Evolutionary conservation across 2,888 invertebrate genomes (phyloP), one percentile per base, ranked within the genome.

Genomic region (Fragum sueziense): DNA sequence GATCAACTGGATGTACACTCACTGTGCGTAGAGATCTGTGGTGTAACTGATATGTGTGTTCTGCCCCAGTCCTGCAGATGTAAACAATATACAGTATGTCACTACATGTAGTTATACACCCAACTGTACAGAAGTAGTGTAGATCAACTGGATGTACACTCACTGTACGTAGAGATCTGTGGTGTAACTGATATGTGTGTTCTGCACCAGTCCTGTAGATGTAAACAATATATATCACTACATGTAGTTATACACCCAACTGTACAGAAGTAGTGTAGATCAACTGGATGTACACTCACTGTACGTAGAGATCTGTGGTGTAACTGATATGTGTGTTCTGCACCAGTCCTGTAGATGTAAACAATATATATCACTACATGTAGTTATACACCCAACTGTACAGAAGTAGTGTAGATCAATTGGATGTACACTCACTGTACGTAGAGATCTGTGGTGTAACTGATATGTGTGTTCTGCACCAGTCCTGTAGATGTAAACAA

Each of bases 121-220:
- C 92, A 47, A 91, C 89, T 1, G 93, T 93, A 62, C 93, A 85
- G 86, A 94, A 93, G 69, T 92, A 91, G 51, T 93, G 85, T 6
- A 87, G 85, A 41, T 93, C 74, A 1, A 86, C 62, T 0, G 94
- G 94, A 84, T 94, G 93, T 29, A 92, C 82, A 81, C 91, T 91
- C 34, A 94, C 91, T 41, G 92, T 91, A 62, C 93, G 88, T 0
- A 93, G 86, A 11, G 86, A 82, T 34, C 87, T 85, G 6, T 80
- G 71, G 62, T 88, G 85, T 6, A 89, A 74, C 0, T 41, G 47
- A 76, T 87, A 90, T 11, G 77, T 78, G 22, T 85, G 77, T 59
- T 88, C 88, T 22, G 88, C 84, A 20, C 25, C 29, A 47, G 9
- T 31, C n/a, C 34, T 59, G 59, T 25, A 17, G n/a, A n/a, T n/a